Evolutionary conservation across 2,797 vertebrate species (phyloP).

Genomic region (Rhinatrema bivittatum): DNA sequence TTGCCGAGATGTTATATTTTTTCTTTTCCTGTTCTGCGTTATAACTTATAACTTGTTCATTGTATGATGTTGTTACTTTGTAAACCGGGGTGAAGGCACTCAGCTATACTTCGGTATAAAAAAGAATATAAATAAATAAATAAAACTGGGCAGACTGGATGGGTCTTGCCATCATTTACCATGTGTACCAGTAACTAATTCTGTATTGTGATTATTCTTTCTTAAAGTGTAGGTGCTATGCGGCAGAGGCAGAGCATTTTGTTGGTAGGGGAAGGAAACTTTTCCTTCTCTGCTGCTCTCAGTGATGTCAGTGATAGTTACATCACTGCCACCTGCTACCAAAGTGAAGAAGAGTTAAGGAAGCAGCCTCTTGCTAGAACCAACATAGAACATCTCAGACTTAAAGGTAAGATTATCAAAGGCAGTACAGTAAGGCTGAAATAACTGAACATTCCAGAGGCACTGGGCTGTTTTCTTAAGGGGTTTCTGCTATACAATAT

Average conservation of each 20-base stretch:
- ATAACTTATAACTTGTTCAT: no score
- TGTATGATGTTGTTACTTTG: no score
- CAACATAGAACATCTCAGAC: constrained; percentile 62
- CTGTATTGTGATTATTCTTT: no score
- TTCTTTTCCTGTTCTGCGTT: no score
- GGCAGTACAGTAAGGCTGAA: background rate
- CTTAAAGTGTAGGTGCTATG: constrained; percentile 10
- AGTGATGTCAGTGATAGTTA: constrained; percentile 28
- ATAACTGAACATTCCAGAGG: no score
- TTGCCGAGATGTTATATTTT: no score
- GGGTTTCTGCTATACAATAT: background rate
- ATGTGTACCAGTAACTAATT: no score
- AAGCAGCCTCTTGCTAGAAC: constrained; percentile 40
- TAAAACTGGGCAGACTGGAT: no score
- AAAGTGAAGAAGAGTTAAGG: constrained; percentile 47
- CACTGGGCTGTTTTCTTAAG: background rate
- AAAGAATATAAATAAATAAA: no score
- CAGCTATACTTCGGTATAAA: no score
- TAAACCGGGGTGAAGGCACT: no score
- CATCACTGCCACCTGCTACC: constrained; percentile 77
- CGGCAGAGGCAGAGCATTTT: constrained; percentile 44
- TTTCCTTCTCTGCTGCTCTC: constrained; percentile 76
- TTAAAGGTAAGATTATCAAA: constrained; percentile 56
- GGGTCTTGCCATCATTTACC: no score
- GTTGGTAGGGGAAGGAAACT: constrained; percentile 91